These are phyloP conservation scores for Takifugu rubripes DNA, from an alignment of 2,797 vertebrate species.

Conservation along the genomic window DNA sequence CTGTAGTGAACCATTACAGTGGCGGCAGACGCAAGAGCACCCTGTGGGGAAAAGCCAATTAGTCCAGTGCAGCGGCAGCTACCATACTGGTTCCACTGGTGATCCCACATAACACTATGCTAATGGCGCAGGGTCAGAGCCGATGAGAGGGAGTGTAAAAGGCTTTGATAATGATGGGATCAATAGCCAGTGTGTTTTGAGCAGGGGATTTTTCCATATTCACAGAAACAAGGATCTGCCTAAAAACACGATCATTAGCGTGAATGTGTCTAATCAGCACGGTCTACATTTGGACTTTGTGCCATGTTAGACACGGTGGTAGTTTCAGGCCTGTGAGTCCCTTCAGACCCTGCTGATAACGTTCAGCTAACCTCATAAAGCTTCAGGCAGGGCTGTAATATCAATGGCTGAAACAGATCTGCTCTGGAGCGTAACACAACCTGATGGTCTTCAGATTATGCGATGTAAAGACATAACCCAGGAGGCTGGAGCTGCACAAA, in stretches of 20 bases:
- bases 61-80: slow-evolving; percentile 57
- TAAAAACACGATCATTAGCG: slow-evolving; percentile 11
- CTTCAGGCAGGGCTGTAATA: slow-evolving; percentile 56
- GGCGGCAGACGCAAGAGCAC: slow-evolving; percentile 53
- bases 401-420: slow-evolving; percentile 59
- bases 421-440: slow-evolving; percentile 38
- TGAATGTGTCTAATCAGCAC: slow-evolving; percentile 3
- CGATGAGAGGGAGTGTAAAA: slow-evolving; percentile 42
- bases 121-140: slow-evolving; percentile 33
- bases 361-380: slow-evolving; percentile 57
- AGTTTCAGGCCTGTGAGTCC: slow-evolving; percentile 14
- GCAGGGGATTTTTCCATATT: slow-evolving; percentile 29
- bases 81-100: slow-evolving; percentile 52
- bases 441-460: slow-evolving; percentile 63
- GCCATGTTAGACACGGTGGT: neutral
- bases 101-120: slow-evolving; percentile 46
- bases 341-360: slow-evolving; percentile 49
- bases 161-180: slow-evolving; percentile 57
- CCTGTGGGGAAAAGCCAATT: slow-evolving; percentile 69
- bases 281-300: slow-evolving; percentile 3
- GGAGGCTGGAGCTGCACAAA: slow-evolving; percentile 31
- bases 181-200: slow-evolving; percentile 44
- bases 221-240: slow-evolving; percentile 29
- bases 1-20: slow-evolving; percentile 59
- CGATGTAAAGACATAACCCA: slow-evolving; percentile 46